Base-by-base conservation (phyloP, 2,888 invertebrate species). In the Cryptus armator region DNA sequence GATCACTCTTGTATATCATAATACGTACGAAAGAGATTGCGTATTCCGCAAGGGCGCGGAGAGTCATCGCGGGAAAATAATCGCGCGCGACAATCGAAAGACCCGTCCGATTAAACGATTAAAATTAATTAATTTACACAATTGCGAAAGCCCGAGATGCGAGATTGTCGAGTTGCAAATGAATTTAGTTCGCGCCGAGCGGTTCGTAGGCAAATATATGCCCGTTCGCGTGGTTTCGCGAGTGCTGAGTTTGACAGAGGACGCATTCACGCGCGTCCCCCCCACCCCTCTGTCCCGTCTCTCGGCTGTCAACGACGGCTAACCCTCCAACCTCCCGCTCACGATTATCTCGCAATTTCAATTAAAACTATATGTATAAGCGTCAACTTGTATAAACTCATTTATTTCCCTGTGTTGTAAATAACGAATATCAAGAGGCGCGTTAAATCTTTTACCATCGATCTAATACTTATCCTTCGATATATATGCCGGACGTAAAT, bases 1-100 rank as follows among this genome's bases (percentile, higher is more conserved):
- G 16, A 37, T 56, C 56, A 56, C 56, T 56, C 19, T 29, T 56
- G 51, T 68, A 53, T 68, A 66, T 68, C 12, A 53, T 68, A 77
- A 51, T 16, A 71, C 37, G 16, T 66, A 37, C 6, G 37, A 43
- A 66, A 43, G 12, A 14, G 32, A 66, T 19, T 16, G 66, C 19
- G 53, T 16, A 53, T 72, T 53, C 44, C 59, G 53, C 37, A 7
- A 37, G 37, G 6, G 37, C 37, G 37, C 37, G 37, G 37, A 37
- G 6, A 2, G 6, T 7, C 37, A 72, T 24, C 19, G 72, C 16
- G 51, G 51, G 2, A 48, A 51, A n/a, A 51, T 9, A 16, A 16
- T 10, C 37, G 37, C 37, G 37, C 7, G 9, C 37, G 37, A 37
- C 37, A 9, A 37, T 9, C 37, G 37, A 37, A 37, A 37, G 9